These are phyloP conservation scores for Pseudomugil gertrudae DNA, from an alignment of 2,797 vertebrate species.

Conservation along the genomic window DNA sequence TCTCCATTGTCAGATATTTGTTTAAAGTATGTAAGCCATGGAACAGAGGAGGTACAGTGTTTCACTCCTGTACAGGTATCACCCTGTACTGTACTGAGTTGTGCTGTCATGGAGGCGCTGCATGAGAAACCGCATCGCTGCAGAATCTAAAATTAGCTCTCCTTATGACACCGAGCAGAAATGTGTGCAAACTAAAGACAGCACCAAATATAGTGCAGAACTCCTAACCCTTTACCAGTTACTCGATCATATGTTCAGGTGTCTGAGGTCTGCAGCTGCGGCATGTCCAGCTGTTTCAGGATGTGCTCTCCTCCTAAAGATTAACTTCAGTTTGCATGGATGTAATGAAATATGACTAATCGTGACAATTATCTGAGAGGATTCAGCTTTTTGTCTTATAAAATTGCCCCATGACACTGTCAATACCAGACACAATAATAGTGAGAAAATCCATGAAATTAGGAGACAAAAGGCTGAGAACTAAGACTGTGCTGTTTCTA, in stretches of 20 bases:
- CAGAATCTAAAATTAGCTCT: constrained; percentile 70
- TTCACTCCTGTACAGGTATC: constrained; percentile 1
- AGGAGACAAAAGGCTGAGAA: neutral
- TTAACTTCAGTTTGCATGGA: neutral
- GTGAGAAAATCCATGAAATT: neutral
- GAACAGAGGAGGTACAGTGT: neutral
- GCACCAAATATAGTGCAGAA: constrained; percentile 66
- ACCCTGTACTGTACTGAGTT: constrained; percentile 16
- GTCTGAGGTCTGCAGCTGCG: constrained; percentile 10
- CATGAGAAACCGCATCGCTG: constrained; percentile 59
- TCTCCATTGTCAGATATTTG: neutral
- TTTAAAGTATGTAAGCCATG: neutral
- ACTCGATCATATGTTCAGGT: constrained; percentile 34
- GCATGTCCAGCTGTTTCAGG: constrained; percentile 15
- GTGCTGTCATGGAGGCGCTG: constrained; percentile 21
- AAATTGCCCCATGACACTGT: neutral
- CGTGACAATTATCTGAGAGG: neutral
- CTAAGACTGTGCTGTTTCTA: neutral
- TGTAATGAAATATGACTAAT: neutral
- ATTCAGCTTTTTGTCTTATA: neutral
- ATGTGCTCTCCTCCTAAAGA: neutral
- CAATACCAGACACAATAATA: neutral
- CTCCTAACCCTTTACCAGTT: constrained; percentile 57
- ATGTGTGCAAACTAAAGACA: constrained; percentile 72
- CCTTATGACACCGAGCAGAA: constrained; percentile 57